A percentile compares a stretch with the other conserved stretches of the same genome.
Conservation (phyloP, 2,113 vertebrate genomes). For the Prunella himalayana region DNA sequence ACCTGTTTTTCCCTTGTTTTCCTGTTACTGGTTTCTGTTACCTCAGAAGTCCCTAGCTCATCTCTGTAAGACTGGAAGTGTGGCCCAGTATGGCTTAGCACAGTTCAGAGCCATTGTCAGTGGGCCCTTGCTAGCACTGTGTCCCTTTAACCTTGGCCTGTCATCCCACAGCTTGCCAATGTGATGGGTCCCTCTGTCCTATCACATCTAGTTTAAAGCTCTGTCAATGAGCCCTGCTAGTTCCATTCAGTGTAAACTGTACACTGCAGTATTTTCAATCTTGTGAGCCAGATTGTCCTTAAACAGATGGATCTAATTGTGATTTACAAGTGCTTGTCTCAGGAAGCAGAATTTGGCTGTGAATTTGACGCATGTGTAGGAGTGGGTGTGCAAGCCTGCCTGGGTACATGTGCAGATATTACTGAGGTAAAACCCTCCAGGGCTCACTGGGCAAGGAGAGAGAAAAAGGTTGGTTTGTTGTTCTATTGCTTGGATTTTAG, state of each 20-base stretch:
- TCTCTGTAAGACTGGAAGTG: not conserved
- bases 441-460: not conserved
- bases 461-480: not conserved
- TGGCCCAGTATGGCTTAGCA: not conserved
- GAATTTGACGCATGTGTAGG: not conserved
- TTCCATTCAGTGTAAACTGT: not conserved
- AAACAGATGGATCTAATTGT: not conserved
- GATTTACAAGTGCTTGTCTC: not conserved
- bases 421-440: not conserved
- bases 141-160: not conserved
- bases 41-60: not conserved
- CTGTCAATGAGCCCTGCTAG: not conserved
- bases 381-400: not conserved
- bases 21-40: not conserved
- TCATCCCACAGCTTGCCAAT: not conserved
- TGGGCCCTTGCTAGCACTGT: not conserved
- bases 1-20: not conserved
- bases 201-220: not conserved
- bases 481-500: not conserved
- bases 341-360: not conserved
- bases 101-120: not conserved
- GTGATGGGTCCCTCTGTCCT: not conserved
- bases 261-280: not conserved
- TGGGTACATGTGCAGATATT: not conserved
- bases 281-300: not conserved